Percentiles rank a stretch among this genome's conserved stretches.
phyloP scores from a whole-genome alignment of 2,113 vertebrate genomes.

The Ciconia maguari region DNA sequence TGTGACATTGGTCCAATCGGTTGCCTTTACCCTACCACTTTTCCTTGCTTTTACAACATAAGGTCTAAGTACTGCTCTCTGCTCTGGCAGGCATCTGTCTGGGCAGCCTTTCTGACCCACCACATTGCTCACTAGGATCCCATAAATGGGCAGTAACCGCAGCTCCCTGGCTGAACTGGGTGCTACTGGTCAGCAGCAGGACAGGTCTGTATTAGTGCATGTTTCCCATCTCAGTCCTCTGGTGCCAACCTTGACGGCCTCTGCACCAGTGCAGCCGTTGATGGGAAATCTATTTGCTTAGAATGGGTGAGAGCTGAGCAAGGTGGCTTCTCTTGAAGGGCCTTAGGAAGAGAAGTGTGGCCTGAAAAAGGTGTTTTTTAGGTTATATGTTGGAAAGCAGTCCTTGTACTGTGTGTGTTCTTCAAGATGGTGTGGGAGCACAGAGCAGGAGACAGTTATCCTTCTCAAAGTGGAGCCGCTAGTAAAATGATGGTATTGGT shows the following conservation, averaged over 20 bases:
- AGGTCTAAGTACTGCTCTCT: not conserved
- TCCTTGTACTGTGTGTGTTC: not conserved
- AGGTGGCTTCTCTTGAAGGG: not conserved
- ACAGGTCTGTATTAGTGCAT: not conserved
- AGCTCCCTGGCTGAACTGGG: not conserved
- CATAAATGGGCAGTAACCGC: not conserved
- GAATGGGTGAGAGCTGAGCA: not conserved
- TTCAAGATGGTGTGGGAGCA: not conserved
- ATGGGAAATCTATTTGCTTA: not conserved
- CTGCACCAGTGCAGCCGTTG: not conserved
- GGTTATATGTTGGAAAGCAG: not conserved
- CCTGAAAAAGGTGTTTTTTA: not conserved
- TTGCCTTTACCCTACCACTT: not conserved
- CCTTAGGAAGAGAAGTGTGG: not conserved
- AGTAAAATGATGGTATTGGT: not conserved
- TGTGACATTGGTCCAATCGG: fast-evolving
- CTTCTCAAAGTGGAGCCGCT: not conserved
- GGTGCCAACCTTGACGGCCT: fast-evolving
- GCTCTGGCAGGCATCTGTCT: not conserved
- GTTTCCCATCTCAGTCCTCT: not conserved
- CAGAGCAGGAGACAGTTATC: not conserved
- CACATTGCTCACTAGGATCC: not conserved
- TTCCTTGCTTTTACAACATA: not conserved
- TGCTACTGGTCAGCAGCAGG: not conserved
- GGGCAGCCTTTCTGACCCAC: not conserved